A percentile compares a stretch with the other conserved stretches of the same genome.
phyloP scores from a whole-genome alignment of 2,113 vertebrate genomes.

The Cynopterus brachyotis region DNA sequence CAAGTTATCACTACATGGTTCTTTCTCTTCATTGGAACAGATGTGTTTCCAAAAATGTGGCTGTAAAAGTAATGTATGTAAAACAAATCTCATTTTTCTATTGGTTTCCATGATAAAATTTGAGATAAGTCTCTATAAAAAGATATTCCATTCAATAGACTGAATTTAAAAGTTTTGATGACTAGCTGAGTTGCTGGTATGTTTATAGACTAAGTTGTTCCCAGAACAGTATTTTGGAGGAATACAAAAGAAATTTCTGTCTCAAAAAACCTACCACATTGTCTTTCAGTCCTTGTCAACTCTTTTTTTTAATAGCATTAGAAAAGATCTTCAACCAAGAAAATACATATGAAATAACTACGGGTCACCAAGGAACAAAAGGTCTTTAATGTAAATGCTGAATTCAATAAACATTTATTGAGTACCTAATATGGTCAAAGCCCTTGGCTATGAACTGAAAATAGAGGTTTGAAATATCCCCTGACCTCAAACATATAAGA shows the following conservation, averaged over 20 bases:
- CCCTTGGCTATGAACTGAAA: neutral
- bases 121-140: neutral
- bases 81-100: conserved; percentile 47
- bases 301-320: neutral
- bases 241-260: neutral
- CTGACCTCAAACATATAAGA: neutral
- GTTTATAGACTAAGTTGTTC: neutral
- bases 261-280: neutral
- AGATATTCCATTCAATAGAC: neutral
- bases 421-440: neutral
- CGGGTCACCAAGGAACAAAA: neutral
- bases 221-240: neutral
- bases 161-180: conserved; percentile 8
- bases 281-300: neutral
- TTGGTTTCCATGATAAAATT: conserved; percentile 49
- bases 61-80: conserved; percentile 48
- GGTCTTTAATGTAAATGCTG: neutral
- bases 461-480: neutral
- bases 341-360: neutral
- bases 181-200: neutral
- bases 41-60: conserved; percentile 50
- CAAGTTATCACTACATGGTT: neutral
- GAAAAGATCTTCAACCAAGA: neutral
- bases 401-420: neutral
- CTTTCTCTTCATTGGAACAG: conserved; percentile 32